Conservation (phyloP, 2,113 vertebrate genomes). For the Misgurnus mizolepis region DNA sequence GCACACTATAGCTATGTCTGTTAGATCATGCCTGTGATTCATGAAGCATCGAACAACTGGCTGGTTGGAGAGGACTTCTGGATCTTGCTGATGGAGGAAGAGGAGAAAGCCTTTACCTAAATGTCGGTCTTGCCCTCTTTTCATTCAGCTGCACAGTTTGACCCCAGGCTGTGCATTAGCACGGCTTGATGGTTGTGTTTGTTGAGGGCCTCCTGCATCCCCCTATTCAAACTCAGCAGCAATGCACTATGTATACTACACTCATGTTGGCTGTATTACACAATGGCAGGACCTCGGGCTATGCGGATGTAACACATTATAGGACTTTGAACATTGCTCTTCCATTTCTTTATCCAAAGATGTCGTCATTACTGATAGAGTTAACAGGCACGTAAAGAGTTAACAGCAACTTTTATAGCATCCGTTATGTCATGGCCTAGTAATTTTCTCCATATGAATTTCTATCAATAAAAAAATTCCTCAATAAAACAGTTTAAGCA, state of each 20-base stretch:
- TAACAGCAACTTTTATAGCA: too few relatives aligned
- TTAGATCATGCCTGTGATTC: conserved; percentile 58
- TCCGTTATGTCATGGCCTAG: too few relatives aligned
- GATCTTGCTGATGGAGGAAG: conserved; percentile 59
- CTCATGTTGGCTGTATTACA: conserved; percentile 44
- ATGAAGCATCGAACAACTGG: conserved; percentile 61
- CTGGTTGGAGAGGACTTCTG: conserved; percentile 51
- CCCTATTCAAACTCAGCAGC: conserved; percentile 56
- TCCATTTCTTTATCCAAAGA: conserved; percentile 5
- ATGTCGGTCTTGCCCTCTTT: conserved; percentile 52
- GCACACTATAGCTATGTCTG: conserved; percentile 61
- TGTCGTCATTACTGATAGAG: not conserved
- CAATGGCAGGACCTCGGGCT: not conserved
- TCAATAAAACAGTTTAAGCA: not conserved
- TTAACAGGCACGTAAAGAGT: too few relatives aligned
- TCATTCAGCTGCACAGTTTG: conserved; percentile 57
- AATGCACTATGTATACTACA: not conserved
- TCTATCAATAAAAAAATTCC: not conserved
- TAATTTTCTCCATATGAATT: not conserved
- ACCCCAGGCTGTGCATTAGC: conserved; percentile 58
- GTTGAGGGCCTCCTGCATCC: conserved; percentile 40
- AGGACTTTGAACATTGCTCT: not conserved
- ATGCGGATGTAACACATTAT: not conserved
- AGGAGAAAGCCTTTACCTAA: conserved; percentile 51
- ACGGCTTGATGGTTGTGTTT: conserved; percentile 42